These are phyloP conservation scores for Mus caroli DNA, from an alignment of 2,797 vertebrate species.

Conservation along the genomic window DNA sequence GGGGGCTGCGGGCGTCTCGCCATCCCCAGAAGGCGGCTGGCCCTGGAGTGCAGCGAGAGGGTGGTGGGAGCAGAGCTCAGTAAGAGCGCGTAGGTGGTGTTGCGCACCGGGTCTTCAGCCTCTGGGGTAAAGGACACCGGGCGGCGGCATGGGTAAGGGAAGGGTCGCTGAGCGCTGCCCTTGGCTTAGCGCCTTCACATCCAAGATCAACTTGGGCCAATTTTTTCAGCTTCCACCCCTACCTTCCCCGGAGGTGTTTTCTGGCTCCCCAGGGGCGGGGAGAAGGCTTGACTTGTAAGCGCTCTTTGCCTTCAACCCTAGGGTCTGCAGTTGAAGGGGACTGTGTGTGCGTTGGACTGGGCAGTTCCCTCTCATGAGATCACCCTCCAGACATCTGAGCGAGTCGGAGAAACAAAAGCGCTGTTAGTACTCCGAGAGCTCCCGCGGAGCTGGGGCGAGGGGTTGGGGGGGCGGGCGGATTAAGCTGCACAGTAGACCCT, in stretches of 20 bases:
- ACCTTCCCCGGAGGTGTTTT: background rate
- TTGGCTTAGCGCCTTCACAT: slow-evolving; percentile 8
- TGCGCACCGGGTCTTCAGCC: slow-evolving; percentile 50
- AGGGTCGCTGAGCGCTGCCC: background rate
- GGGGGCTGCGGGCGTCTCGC: background rate
- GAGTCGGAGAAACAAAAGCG: slow-evolving; percentile 47
- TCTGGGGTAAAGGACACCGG: slow-evolving; percentile 6
- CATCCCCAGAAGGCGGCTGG: background rate
- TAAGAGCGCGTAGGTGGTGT: slow-evolving; percentile 67
- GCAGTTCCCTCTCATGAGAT: background rate
- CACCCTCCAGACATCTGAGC: background rate
- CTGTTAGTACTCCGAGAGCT: background rate
- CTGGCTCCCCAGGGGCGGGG: background rate
- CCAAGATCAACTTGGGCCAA: slow-evolving; percentile 34
- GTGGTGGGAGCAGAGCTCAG: background rate
- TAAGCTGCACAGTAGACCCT: background rate
- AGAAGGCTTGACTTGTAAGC: background rate
- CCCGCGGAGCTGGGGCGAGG: background rate
- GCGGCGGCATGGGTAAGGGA: background rate
- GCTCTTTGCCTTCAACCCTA: background rate
- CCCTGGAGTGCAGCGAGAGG: background rate
- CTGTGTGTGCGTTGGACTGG: background rate
- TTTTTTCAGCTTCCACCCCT: background rate
- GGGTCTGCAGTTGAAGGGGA: background rate
- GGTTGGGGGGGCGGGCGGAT: background rate